Conservation (phyloP, 2,113 vertebrate species). For the Hiodon alosoides region DNA sequence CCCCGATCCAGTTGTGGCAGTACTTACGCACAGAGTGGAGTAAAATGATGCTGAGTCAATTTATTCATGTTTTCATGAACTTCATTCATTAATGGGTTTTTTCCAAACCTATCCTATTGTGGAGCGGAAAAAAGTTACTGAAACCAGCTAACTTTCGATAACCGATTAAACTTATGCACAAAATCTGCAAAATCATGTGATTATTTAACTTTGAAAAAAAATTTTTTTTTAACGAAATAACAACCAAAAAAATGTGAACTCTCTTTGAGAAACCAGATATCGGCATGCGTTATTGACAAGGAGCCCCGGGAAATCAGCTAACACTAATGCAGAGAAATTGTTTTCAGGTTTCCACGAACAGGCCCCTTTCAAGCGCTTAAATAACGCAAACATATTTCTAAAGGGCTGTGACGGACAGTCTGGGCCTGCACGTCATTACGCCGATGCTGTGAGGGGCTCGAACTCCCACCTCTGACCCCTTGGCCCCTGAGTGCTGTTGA, state of each 20-base stretch:
- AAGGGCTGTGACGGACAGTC: constrained; percentile 40
- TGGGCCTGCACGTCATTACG: constrained; percentile 64
- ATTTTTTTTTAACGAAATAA: not conserved
- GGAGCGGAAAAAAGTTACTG: too few relatives aligned
- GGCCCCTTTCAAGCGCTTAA: constrained; percentile 61
- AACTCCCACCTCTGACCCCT: constrained; percentile 58
- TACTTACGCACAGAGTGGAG: too few relatives aligned
- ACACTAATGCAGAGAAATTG: constrained; percentile 62
- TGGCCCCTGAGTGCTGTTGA: constrained; percentile 51
- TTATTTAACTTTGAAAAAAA: not conserved
- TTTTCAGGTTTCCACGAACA: constrained; percentile 64
- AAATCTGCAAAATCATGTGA: not conserved
- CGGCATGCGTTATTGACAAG: constrained; percentile 45
- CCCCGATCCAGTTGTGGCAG: too few relatives aligned
- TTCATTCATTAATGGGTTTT: too few relatives aligned
- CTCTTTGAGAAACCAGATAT: constrained; percentile 26
- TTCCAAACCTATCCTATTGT: too few relatives aligned
- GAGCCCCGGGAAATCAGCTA: constrained; percentile 58
- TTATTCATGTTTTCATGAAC: too few relatives aligned
- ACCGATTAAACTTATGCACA: too few relatives aligned
- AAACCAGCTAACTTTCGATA: too few relatives aligned
- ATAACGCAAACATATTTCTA: constrained; percentile 37
- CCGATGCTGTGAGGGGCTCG: constrained; percentile 39
- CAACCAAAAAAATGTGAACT: constrained; percentile 32
- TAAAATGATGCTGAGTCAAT: too few relatives aligned